Percentiles rank a stretch among this genome's conserved stretches.
Conservation (phyloP, 2,888 invertebrate genomes). For the Andrena fulva region DNA sequence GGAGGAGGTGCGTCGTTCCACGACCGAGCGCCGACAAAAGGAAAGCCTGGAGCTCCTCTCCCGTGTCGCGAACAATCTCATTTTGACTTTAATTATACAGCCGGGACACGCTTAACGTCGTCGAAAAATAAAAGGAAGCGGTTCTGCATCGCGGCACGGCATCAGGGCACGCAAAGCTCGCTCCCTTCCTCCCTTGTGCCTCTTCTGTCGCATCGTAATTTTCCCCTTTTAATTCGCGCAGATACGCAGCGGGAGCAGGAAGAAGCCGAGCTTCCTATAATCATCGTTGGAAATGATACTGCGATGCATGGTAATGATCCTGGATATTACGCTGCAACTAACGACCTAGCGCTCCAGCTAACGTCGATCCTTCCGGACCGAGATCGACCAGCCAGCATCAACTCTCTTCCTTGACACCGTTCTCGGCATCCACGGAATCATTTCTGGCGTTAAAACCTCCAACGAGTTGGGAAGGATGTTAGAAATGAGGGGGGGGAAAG, state of each 20-base stretch:
- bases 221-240: slow-evolving; percentile 42
- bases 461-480: background rate
- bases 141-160: slow-evolving; percentile 77
- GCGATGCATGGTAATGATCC: slow-evolving; percentile 77
- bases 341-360: slow-evolving; percentile 30
- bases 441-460: slow-evolving; percentile 7
- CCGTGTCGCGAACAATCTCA: slow-evolving; percentile 76
- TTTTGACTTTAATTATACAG: slow-evolving; percentile 79
- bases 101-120: slow-evolving; percentile 74
- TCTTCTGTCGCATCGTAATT: slow-evolving; percentile 28
- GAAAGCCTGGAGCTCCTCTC: slow-evolving; percentile 22
- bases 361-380: slow-evolving; percentile 18
- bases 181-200: slow-evolving; percentile 29
- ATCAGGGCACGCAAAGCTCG: slow-evolving; percentile 75
- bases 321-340: slow-evolving; percentile 69
- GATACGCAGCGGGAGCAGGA: slow-evolving; percentile 47
- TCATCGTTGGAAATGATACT: slow-evolving; percentile 76
- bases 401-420: slow-evolving; percentile 8
- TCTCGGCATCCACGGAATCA: slow-evolving; percentile 37
- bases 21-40: slow-evolving; percentile 23
- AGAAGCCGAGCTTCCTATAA: slow-evolving; percentile 73
- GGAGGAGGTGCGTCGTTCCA: slow-evolving; percentile 8
- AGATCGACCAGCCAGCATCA: slow-evolving; percentile 9
- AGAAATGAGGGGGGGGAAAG: background rate
- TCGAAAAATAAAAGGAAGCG: slow-evolving; percentile 51